Percentiles rank a stretch among this genome's conserved stretches.
These are phyloP conservation scores for Acanthococcus lagerstroemiae DNA, from an alignment of 2,888 invertebrate species.

Conservation along the genomic window DNA sequence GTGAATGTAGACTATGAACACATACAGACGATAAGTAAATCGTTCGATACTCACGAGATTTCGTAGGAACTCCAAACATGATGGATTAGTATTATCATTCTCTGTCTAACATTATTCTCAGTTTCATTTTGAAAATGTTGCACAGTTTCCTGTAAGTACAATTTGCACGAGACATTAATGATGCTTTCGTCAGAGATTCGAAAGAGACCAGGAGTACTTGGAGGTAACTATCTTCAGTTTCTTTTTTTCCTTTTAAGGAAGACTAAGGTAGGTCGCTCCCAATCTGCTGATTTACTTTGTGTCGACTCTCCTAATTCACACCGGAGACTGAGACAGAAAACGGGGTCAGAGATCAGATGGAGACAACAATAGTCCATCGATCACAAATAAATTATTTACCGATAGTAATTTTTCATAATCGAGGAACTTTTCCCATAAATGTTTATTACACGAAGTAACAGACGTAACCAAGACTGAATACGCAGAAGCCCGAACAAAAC, in stretches of 20 bases:
- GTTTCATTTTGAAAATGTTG: not conserved
- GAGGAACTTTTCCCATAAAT: not conserved
- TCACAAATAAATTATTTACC: not conserved
- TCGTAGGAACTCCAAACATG: not conserved
- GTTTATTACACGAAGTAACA: not conserved
- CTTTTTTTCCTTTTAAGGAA: too few relatives aligned
- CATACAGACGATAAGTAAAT: not conserved
- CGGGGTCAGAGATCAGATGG: too few relatives aligned
- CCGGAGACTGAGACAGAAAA: too few relatives aligned
- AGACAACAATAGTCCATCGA: too few relatives aligned
- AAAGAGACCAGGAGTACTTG: too few relatives aligned
- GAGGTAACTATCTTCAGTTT: too few relatives aligned
- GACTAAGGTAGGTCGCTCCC: too few relatives aligned
- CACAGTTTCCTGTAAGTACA: not conserved
- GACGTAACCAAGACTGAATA: not conserved
- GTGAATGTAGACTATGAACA: not conserved
- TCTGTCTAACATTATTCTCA: not conserved
- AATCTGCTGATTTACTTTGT: too few relatives aligned
- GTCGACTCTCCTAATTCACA: too few relatives aligned
- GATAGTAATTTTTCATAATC: not conserved
- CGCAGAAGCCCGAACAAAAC: not conserved
- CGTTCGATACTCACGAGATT: not conserved
- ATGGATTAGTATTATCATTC: not conserved
- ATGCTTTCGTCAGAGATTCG: too few relatives aligned
- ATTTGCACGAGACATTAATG: too few relatives aligned